Evolutionary conservation across 2,888 invertebrate species (phyloP), one percentile per base, ranked within the genome.

Genomic region (Pilophorus perplexus): DNA sequence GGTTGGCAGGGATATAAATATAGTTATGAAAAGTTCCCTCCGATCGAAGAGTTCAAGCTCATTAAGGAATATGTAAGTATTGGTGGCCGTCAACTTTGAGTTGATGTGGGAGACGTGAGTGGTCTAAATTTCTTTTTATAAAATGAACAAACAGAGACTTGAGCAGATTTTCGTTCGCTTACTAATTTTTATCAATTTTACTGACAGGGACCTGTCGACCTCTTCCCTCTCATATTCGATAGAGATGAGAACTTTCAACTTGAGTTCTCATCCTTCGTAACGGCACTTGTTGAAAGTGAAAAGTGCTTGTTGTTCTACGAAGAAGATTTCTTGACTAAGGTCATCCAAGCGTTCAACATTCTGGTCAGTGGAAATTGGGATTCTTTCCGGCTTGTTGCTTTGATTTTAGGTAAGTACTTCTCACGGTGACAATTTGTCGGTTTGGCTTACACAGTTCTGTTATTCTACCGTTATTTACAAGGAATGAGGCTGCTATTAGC

Each of bases 321-420:
- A 16, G 59, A 59, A 59, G 25, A 59, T 42, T 59, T 59, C 20
- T 42, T 59, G 42, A 18, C 18, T 4, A 42, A 42, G 42, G 27
- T 44, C 12, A 16, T 59, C 1, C 16, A 23, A 6, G 59, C 44
- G 3, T 59, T 59, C 42, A 40, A 59, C 28, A 16, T 25, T 8
- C 40, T 59, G 8, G 44, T 59, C 25, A 59, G 42, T 42, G 22
- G 42, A 5, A 42, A n/a, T 25, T 59, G 59, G 59, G 44, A 59
- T 59, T 44, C 59, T 4, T 59, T 59, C 59, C 40, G 44, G n/a
- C 59, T 59, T 8, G 59, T 59, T 12, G 59, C 59, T 12, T 44
- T 59, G 40, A 59, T 59, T 23, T 42, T 59, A 16, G 59, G 59
- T 59, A 27, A 38, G 55, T 37, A 48, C 23, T 48, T 3, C 10